Evolutionary conservation across 2,113 vertebrate genomes (phyloP).

Genomic region (Gnathonemus echidnorhynchus): DNA sequence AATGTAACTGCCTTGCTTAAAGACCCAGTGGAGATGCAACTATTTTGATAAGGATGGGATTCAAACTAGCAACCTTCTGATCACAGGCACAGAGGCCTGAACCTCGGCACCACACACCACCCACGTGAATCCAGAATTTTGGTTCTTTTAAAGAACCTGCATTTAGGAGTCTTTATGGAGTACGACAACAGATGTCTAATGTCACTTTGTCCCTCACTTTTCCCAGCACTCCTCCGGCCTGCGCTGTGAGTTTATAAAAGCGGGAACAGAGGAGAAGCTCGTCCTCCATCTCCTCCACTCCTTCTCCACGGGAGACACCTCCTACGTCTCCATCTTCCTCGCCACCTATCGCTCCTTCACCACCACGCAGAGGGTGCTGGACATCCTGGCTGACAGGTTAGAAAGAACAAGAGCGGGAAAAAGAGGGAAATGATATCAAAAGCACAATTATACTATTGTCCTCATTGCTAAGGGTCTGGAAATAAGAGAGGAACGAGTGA

Average conservation of each 20-base stretch:
- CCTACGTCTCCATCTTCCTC: conserved; percentile 73
- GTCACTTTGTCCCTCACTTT: not conserved
- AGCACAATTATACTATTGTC: not conserved
- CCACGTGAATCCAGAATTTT: not conserved
- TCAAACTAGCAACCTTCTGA: not conserved
- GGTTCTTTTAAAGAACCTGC: not conserved
- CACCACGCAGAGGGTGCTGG: conserved; percentile 60
- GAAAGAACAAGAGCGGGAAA: not conserved
- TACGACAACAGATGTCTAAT: not conserved
- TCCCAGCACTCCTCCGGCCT: conserved; percentile 35
- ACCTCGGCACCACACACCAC: not conserved
- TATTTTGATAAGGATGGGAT: not conserved
- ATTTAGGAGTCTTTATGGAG: not conserved
- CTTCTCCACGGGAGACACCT: conserved; percentile 61
- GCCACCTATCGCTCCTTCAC: conserved; percentile 80
- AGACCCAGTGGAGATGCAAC: not conserved
- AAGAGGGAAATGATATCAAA: not conserved
- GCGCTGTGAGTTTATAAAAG: conserved; percentile 64
- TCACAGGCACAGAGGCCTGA: not conserved
- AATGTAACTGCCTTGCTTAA: not conserved
- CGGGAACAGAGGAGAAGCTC: conserved; percentile 74
- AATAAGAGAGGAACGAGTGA: not conserved
- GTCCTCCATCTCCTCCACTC: conserved; percentile 75
- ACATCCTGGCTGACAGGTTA: conserved; percentile 72
- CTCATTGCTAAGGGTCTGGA: not conserved